Percentiles rank a stretch among this genome's conserved stretches.
These are phyloP conservation scores for Gymnocephalus cernua DNA, from an alignment of 2,113 vertebrate species.

Conservation along the genomic window DNA sequence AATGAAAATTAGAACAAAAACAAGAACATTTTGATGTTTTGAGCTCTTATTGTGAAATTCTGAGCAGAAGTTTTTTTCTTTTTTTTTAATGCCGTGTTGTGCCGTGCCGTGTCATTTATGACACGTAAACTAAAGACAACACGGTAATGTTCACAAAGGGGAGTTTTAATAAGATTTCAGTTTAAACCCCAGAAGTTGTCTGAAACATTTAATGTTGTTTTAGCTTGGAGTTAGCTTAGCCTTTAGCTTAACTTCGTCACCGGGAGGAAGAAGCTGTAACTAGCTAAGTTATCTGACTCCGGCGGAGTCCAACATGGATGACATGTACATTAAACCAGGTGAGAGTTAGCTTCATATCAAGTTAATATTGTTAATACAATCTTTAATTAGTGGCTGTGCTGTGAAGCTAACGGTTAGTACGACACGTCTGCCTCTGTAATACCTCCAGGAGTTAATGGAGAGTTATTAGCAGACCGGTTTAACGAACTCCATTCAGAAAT, in stretches of 20 bases:
- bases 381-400: too few relatives aligned
- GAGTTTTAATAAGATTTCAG: not conserved
- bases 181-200: not conserved
- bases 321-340: constrained; percentile 79
- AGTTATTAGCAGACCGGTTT: not conserved
- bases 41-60: constrained; percentile 35
- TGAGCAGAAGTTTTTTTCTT: not conserved
- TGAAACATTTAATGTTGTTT: not conserved
- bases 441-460: too few relatives aligned
- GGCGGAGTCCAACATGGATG: constrained; percentile 63
- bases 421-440: not conserved
- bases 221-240: not conserved
- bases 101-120: rapidly evolving
- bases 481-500: not conserved
- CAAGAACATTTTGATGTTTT: not conserved
- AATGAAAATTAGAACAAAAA: too few relatives aligned
- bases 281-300: too few relatives aligned
- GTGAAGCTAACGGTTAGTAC: not conserved
- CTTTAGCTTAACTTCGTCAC: not conserved
- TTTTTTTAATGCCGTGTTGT: rapidly evolving
- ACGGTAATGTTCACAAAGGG: rapidly evolving
- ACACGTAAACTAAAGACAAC: not conserved
- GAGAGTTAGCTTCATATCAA: not conserved
- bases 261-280: not conserved
- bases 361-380: not conserved